Conservation (phyloP, 2,113 vertebrate genomes). For the Pelodiscus sinensis region DNA sequence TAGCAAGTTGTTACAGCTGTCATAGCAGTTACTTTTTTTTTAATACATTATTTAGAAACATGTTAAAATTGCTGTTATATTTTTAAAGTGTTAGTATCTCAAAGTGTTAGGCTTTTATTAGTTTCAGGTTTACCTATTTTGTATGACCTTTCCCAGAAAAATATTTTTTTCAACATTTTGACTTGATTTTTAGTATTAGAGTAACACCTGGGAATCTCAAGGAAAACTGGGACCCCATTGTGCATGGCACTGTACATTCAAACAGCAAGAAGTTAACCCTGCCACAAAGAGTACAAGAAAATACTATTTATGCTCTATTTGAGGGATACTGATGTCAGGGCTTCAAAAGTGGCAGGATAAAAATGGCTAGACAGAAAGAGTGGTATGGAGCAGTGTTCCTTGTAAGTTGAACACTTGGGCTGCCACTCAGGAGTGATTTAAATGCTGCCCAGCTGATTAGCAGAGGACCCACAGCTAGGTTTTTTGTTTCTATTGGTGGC, state of each 20-base stretch:
- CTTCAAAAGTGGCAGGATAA: not conserved
- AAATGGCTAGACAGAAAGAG: not conserved
- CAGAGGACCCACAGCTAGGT: no score
- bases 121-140: not conserved
- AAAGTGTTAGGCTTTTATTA: not conserved
- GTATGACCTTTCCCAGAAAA: not conserved
- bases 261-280: not conserved
- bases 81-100: not conserved
- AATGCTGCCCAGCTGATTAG: no score
- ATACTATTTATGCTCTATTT: not conserved
- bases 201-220: not conserved
- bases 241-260: not conserved
- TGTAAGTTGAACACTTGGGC: no score
- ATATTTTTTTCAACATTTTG: not conserved
- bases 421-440: no score
- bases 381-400: not conserved
- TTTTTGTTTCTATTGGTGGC: no score
- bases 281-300: not conserved
- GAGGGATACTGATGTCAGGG: not conserved
- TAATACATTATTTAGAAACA: not conserved
- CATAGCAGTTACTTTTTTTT: not conserved
- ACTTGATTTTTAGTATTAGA: not conserved
- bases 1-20: not conserved
- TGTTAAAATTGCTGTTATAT: not conserved
- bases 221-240: not conserved